Evolutionary conservation across 2,888 invertebrate species (phyloP).

Genomic region (Mesochorus sp.): DNA sequence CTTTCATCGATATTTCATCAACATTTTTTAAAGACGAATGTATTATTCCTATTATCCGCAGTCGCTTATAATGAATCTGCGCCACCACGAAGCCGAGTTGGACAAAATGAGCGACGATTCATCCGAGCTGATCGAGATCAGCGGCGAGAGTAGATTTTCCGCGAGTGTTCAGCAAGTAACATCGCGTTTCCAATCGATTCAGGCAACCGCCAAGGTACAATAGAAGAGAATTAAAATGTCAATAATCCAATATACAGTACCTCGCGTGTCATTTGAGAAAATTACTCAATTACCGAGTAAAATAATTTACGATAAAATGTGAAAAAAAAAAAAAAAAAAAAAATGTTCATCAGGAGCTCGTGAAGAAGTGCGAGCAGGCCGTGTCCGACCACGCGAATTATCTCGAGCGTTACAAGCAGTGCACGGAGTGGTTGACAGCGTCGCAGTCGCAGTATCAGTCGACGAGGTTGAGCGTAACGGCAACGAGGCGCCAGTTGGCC

Average conservation of each 20-base stretch:
- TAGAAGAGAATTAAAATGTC: too few relatives aligned
- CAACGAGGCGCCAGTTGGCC: slow-evolving; percentile 87
- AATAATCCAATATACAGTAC: too few relatives aligned
- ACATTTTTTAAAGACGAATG: slow-evolving; percentile 25
- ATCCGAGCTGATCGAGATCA: slow-evolving; percentile 91
- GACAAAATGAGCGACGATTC: slow-evolving; percentile 94
- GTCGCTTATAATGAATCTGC: slow-evolving; percentile 89
- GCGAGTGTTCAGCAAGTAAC: slow-evolving; percentile 95
- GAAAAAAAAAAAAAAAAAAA: neutral
- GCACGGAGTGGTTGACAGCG: slow-evolving; percentile 90
- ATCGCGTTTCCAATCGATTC: slow-evolving; percentile 94
- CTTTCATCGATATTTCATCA: slow-evolving; percentile 27
- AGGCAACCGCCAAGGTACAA: slow-evolving; percentile 92
- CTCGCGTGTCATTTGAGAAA: neutral
- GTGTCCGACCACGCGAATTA: slow-evolving; percentile 91
- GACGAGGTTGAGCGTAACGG: slow-evolving; percentile 84
- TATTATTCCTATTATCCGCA: slow-evolving; percentile 79
- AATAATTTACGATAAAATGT: neutral
- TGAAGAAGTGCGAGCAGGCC: slow-evolving; percentile 96
- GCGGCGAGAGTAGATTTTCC: slow-evolving; percentile 93
- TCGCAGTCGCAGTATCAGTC: slow-evolving; percentile 89
- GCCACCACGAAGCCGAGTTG: slow-evolving; percentile 93
- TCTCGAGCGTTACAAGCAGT: slow-evolving; percentile 92
- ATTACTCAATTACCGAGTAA: neutral
- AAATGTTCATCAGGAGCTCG: slow-evolving; percentile 86